These are phyloP conservation scores for Xenotilapia flavipinnis DNA, from an alignment of 2,113 vertebrate species.

Conservation along the genomic window DNA sequence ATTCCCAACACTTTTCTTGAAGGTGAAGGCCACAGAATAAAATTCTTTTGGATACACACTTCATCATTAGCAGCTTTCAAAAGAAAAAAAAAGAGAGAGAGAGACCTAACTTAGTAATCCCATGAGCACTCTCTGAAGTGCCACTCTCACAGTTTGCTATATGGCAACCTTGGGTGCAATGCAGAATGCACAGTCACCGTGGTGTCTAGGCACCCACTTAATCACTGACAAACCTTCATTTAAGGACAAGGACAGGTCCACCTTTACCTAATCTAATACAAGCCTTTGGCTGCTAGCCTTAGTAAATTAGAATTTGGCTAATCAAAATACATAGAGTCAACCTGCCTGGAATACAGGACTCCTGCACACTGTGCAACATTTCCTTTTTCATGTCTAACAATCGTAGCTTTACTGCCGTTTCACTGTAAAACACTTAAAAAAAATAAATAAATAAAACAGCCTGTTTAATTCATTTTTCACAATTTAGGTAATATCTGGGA, in stretches of 20 bases:
- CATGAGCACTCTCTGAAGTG: neutral
- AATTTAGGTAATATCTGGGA: neutral
- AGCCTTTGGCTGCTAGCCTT: constrained; percentile 42
- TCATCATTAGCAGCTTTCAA: constrained; percentile 2
- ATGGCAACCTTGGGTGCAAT: neutral
- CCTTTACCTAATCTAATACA: constrained; percentile 19
- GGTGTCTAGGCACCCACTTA: neutral
- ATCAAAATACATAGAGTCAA: constrained; percentile 15
- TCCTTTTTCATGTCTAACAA: neutral
- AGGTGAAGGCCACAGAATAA: constrained; percentile 38
- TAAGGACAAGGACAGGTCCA: constrained; percentile 25
- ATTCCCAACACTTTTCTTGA: neutral
- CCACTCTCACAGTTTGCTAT: neutral
- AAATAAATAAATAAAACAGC: neutral
- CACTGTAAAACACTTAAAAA: neutral
- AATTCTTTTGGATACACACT: neutral
- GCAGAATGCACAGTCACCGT: constrained; percentile 3
- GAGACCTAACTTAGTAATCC: neutral
- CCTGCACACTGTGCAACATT: constrained; percentile 16
- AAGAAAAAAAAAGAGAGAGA: neutral
- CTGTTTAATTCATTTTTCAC: neutral
- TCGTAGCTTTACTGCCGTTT: constrained; percentile 4
- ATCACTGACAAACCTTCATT: constrained; percentile 8
- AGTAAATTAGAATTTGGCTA: constrained; percentile 19
- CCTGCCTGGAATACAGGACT: neutral